Base-by-base conservation (phyloP, 2,888 invertebrate genomes). In the Diarsia dahlii region DNA sequence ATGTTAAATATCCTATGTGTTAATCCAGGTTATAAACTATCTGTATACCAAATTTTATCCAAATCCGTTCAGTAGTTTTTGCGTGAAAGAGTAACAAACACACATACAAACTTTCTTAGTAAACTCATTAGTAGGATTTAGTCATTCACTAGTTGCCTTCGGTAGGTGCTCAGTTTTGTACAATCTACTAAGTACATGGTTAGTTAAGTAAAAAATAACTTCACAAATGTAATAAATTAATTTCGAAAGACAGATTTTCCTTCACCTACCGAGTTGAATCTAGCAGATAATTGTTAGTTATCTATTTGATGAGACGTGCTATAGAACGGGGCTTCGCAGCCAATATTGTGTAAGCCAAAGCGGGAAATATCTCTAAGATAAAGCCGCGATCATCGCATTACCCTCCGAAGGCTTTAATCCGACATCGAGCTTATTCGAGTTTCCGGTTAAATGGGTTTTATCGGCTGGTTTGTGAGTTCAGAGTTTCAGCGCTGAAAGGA, bases 381-480 rank as follows among this genome's bases (percentile, higher is more conserved):
- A 84, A 87, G 79, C 85, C 78, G 75, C 79, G 83, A 89, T 89
- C 84, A 87, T 88, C 85, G 81, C 86, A 78, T 83, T 85, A 88
- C 71, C 87, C 89, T 84, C 85, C 81, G 83, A 89, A 88, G 87
- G 88, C 85, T 89, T 86, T 90, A 91, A 91, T 89, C 90, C 84
- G 80, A 88, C 84, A 74, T 78, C 80, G 87, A 89, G 92, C 89
- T 89, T 90, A 91, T 92, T 92, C 88, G 84, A 90, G 87, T 90
- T 93, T 92, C 89, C 92, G 84, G 84, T 84, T 84, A 87, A 91
- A 89, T 88, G 81, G 80, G 81, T 86, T 91, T 92, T 88, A 90
- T 88, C 89, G 86, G 84, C 77, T 80, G 79, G 80, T 77, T 85
- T 81, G 74, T 72, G 81, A 86, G 76, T 80, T 81, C 74, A 65